A percentile compares a stretch with the other conserved stretches of the same genome.
These are phyloP conservation scores for Zoanthus sansibaricus DNA, from an alignment of 92 coral and sea anemone genomes.

Conservation along the genomic window DNA sequence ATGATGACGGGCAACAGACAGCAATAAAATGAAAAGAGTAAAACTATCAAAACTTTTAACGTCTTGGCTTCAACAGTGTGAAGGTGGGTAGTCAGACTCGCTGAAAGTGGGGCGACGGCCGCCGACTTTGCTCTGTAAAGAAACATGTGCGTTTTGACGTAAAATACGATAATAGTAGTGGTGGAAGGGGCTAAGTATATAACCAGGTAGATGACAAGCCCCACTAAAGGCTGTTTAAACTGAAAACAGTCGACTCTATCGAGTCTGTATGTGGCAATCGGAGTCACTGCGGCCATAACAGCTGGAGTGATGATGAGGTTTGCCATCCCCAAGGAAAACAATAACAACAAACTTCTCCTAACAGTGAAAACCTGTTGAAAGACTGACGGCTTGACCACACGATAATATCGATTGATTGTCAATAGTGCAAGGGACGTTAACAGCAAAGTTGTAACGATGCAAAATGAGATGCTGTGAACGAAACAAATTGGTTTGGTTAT, in stretches of 20 bases:
- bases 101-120: background rate
- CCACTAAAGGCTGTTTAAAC: background rate
- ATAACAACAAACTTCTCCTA: background rate
- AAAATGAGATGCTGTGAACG: background rate
- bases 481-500: conserved; percentile 11
- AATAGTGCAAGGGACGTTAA: conserved; percentile 13
- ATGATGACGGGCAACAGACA: background rate
- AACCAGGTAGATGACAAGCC: background rate
- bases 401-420: conserved; percentile 21
- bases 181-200: background rate
- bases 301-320: background rate
- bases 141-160: conserved; percentile 18
- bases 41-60: background rate
- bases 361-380: conserved; percentile 4
- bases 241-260: conserved; percentile 15
- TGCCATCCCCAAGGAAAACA: background rate
- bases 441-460: conserved; percentile 6
- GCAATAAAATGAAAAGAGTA: background rate
- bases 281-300: background rate
- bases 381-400: conserved; percentile 8
- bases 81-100: background rate
- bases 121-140: background rate
- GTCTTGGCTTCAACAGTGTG: conserved; percentile 13
- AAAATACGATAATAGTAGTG: conserved; percentile 13
- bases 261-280: background rate